Evolutionary conservation across 2,113 vertebrate genomes (phyloP).

Genomic region (Apteryx mantelli): DNA sequence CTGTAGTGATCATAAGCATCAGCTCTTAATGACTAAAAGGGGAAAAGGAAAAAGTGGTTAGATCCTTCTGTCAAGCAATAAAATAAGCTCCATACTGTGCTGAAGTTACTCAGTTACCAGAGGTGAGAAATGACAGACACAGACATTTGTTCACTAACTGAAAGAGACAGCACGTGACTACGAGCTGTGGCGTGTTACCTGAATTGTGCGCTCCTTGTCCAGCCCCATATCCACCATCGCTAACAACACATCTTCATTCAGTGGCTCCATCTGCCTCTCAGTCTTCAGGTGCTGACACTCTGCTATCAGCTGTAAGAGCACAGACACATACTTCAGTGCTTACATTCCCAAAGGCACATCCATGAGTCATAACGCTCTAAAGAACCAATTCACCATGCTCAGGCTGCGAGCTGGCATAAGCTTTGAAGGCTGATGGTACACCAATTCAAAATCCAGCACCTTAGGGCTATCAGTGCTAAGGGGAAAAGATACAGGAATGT

Average conservation of each 20-base stretch:
- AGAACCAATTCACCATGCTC: background rate
- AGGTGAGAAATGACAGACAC: rapidly evolving
- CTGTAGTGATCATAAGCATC: slow-evolving; percentile 99
- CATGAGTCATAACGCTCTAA: rapidly evolving
- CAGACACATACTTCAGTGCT: background rate
- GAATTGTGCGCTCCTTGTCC: slow-evolving; percentile 91
- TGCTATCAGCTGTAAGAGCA: slow-evolving; percentile 85
- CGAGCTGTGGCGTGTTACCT: slow-evolving; percentile 76
- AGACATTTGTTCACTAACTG: rapidly evolving
- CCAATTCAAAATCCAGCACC: rapidly evolving
- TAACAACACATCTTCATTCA: slow-evolving; percentile 93
- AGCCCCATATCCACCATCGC: slow-evolving; percentile 97
- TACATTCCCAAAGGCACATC: background rate
- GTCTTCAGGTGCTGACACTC: slow-evolving; percentile 95
- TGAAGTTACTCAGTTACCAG: background rate
- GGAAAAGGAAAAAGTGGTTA: background rate
- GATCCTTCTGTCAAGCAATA: background rate
- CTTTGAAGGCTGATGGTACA: background rate
- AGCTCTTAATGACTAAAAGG: slow-evolving; percentile 86
- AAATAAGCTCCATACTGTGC: rapidly evolving
- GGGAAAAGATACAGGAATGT: rapidly evolving
- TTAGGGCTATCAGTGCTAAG: rapidly evolving
- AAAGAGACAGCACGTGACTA: rapidly evolving
- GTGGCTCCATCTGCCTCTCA: slow-evolving; percentile 88
- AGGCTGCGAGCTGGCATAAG: background rate